phyloP scores from a whole-genome alignment of 1,140 invertebrate species.

The Frieseomelitta varia region DNA sequence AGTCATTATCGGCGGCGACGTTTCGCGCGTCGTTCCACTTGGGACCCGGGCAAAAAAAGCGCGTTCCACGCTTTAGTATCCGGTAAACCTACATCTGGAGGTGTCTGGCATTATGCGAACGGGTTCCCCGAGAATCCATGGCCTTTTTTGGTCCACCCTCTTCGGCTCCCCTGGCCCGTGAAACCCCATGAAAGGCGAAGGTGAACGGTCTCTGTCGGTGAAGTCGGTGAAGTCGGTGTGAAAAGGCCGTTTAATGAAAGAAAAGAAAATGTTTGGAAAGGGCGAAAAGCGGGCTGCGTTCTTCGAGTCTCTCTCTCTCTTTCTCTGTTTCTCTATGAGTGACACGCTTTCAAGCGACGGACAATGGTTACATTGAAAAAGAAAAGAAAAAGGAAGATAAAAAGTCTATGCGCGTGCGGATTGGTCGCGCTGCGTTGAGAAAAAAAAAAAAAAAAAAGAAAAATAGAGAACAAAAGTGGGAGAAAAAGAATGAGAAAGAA shows the following conservation, averaged over 20 bases:
- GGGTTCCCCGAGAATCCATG: slow-evolving; percentile 58
- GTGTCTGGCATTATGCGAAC: slow-evolving; percentile 58
- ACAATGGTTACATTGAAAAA: slow-evolving; percentile 35
- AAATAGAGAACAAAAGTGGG: background rate
- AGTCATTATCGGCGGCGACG: slow-evolving; percentile 52
- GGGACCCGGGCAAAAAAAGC: slow-evolving; percentile 34
- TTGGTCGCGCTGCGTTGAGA: too few species aligned
- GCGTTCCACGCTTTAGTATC: slow-evolving; percentile 56
- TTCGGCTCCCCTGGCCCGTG: slow-evolving; percentile 25
- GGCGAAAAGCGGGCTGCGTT: background rate
- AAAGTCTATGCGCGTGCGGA: too few species aligned
- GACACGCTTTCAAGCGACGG: slow-evolving; percentile 32
- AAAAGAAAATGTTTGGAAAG: slow-evolving; percentile 64
- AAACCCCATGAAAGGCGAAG: slow-evolving; percentile 56
- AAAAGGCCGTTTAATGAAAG: slow-evolving; percentile 64
- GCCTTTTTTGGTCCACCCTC: slow-evolving; percentile 63
- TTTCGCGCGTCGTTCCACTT: slow-evolving; percentile 51
- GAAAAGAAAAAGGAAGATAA: background rate
- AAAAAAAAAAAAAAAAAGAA: background rate
- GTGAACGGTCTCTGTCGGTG: slow-evolving; percentile 33
- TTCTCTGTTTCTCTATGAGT: background rate
- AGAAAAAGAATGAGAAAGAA: background rate
- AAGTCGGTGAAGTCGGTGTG: slow-evolving; percentile 26
- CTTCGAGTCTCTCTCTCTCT: background rate
- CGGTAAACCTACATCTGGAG: slow-evolving; percentile 56